These are phyloP conservation scores for Lithophane semibrunnea DNA, from an alignment of 2,888 invertebrate genomes.

Conservation along the genomic window DNA sequence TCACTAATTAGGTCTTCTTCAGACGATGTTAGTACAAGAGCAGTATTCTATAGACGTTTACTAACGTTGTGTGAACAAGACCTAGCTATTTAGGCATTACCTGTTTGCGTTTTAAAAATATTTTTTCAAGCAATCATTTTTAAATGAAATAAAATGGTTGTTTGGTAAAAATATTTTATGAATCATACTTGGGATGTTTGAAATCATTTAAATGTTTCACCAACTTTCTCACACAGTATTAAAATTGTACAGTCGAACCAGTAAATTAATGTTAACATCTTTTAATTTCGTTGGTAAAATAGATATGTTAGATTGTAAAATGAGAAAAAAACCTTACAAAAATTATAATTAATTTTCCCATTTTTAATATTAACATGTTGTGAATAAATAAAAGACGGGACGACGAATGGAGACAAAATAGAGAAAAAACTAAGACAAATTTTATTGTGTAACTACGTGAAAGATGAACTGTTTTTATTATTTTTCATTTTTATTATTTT, in stretches of 20 bases:
- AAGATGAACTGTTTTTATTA: slow-evolving; percentile 91
- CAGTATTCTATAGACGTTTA: slow-evolving; percentile 48
- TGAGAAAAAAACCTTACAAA: slow-evolving; percentile 39
- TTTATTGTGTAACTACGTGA: slow-evolving; percentile 89
- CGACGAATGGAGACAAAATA: slow-evolving; percentile 84
- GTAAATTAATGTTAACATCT: slow-evolving; percentile 53
- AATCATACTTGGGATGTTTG: slow-evolving; percentile 48
- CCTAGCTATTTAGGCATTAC: slow-evolving; percentile 67
- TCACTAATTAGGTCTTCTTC: slow-evolving; percentile 80
- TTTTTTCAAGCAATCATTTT: slow-evolving; percentile 58
- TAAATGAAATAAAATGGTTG: slow-evolving; percentile 23
- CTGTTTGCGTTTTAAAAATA: slow-evolving; percentile 48
- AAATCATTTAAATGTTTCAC: slow-evolving; percentile 50
- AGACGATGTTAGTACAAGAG: slow-evolving; percentile 70
- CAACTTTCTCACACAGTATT: slow-evolving; percentile 49
- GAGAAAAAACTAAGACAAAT: slow-evolving; percentile 88
- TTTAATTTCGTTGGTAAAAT: slow-evolving; percentile 63
- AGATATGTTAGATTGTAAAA: slow-evolving; percentile 60
- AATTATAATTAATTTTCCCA: slow-evolving; percentile 46
- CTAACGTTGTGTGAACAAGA: slow-evolving; percentile 75
- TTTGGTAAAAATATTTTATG: slow-evolving; percentile 63
- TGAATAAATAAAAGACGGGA: slow-evolving; percentile 52
- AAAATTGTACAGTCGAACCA: slow-evolving; percentile 60
- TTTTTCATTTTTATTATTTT: slow-evolving; percentile 91
- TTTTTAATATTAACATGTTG: slow-evolving; percentile 31